Conservation (phyloP, 2,113 vertebrate species). For the Spermophilus dauricus region DNA sequence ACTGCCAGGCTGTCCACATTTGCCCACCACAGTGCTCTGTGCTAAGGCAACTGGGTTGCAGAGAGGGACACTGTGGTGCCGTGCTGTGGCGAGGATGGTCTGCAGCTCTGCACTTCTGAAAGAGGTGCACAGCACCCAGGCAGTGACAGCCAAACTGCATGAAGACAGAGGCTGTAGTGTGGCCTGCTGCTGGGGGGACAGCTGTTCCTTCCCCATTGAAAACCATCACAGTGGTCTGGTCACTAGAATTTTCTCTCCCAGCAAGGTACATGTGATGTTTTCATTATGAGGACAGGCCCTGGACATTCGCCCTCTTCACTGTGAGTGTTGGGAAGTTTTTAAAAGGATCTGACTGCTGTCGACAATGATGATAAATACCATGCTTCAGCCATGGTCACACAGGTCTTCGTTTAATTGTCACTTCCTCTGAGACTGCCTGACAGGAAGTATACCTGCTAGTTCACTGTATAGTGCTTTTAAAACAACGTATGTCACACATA, state of each 20-base stretch:
- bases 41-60: background rate
- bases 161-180: too few relatives aligned
- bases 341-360: too few relatives aligned
- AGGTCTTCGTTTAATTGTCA: background rate
- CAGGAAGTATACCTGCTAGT: background rate
- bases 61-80: background rate
- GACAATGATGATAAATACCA: fast-evolving
- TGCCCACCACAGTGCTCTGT: background rate
- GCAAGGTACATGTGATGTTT: background rate
- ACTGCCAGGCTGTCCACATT: background rate
- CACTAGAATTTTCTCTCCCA: background rate
- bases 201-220: too few relatives aligned
- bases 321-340: background rate
- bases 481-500: background rate
- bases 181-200: too few relatives aligned
- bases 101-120: fast-evolving
- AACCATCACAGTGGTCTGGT: fast-evolving
- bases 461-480: background rate
- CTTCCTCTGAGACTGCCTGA: background rate
- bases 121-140: background rate
- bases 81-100: fast-evolving
- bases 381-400: background rate
- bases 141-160: too few relatives aligned
- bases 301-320: background rate
- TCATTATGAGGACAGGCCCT: background rate